phyloP scores from a whole-genome alignment of 2,797 vertebrate genomes.

The Danio choprae region DNA sequence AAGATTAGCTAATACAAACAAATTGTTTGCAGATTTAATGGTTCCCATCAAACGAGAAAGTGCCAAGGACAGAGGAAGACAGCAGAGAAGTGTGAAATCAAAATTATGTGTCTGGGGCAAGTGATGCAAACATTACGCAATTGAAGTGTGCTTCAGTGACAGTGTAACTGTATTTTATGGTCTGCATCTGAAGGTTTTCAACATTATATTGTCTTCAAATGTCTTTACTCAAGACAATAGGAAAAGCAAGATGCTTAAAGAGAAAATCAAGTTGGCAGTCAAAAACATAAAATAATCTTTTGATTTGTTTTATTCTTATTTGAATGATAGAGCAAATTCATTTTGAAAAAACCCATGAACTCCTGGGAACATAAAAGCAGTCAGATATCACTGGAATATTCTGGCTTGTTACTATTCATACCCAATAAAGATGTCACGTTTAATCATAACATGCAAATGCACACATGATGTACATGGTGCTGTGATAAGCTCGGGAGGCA shows the following conservation, averaged over 20 bases:
- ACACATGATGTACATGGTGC: constrained; percentile 55
- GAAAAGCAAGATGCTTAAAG: background rate
- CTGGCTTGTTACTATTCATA: constrained; percentile 59
- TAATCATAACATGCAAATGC: constrained; percentile 55
- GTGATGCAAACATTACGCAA: constrained; percentile 38
- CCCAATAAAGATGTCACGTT: constrained; percentile 69
- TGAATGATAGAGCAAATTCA: constrained; percentile 12
- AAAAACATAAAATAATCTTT: constrained; percentile 25
- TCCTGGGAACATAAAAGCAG: constrained; percentile 32
- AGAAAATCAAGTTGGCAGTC: background rate
- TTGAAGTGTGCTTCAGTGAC: constrained; percentile 26
- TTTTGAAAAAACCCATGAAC: constrained; percentile 47
- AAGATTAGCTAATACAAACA: constrained; percentile 51
- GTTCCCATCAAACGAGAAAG: constrained; percentile 27
- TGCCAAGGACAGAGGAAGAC: constrained; percentile 21
- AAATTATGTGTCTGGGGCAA: constrained; percentile 9
- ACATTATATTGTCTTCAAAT: constrained; percentile 28
- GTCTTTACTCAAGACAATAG: constrained; percentile 6
- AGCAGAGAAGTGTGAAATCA: constrained; percentile 28
- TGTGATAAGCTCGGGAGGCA: constrained; percentile 62
- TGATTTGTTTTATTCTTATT: background rate
- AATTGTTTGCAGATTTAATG: constrained; percentile 58
- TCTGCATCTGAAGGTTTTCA: constrained; percentile 25
- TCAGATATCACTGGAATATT: constrained; percentile 48
- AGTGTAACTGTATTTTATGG: constrained; percentile 13